Evolutionary conservation across 2,797 vertebrate genomes (phyloP).

Genomic region (Eulemur albifrons): DNA sequence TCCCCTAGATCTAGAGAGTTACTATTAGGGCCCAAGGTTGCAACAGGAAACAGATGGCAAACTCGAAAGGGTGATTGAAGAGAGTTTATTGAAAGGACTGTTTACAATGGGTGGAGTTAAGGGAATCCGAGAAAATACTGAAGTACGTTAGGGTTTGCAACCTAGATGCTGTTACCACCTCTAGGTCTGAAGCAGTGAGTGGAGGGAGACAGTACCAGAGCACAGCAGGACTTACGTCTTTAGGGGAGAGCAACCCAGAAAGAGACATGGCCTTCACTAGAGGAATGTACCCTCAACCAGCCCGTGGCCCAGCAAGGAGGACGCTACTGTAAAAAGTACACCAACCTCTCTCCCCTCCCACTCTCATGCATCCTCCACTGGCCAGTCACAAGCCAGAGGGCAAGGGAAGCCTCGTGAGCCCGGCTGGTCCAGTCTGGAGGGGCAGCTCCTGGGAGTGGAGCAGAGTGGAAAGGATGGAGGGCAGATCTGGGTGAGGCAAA

Average conservation of each 20-base stretch:
- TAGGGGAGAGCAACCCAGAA: background rate
- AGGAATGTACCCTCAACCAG: background rate
- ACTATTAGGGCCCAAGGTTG: background rate
- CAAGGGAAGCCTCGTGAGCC: background rate
- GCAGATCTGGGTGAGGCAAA: background rate
- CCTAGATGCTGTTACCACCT: background rate
- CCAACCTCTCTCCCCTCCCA: background rate
- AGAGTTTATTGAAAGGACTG: background rate
- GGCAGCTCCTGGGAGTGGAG: background rate
- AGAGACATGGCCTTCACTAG: fast-evolving
- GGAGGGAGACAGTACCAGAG: background rate
- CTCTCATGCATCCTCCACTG: fast-evolving
- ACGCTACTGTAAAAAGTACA: background rate
- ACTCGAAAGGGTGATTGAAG: background rate
- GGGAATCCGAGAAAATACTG: background rate
- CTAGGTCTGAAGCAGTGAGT: background rate
- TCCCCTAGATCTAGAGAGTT: background rate
- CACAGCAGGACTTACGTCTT: background rate
- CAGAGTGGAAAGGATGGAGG: background rate
- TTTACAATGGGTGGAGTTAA: background rate
- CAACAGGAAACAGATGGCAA: background rate
- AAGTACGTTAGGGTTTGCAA: background rate
- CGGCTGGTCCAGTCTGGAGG: background rate
- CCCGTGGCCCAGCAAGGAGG: background rate
- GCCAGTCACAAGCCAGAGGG: background rate